These are phyloP conservation scores for Cardinalis cardinalis DNA, from an alignment of 2,113 vertebrate species.

Conservation along the genomic window DNA sequence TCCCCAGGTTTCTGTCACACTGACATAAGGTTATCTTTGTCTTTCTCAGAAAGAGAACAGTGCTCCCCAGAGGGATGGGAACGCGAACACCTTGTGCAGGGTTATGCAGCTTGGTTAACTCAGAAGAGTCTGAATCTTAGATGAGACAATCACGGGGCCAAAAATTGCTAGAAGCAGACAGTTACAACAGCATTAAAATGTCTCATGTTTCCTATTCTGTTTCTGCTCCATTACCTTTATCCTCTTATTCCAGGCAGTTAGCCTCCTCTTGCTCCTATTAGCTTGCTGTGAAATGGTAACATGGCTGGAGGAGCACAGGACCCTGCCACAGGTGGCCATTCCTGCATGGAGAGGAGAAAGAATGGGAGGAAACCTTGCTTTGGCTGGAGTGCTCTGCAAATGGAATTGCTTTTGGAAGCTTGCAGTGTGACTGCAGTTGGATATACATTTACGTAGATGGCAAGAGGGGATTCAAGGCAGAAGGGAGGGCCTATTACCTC, in stretches of 20 bases:
- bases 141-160: not conserved
- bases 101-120: not conserved
- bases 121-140: not conserved
- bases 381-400: not conserved
- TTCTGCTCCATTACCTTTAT: constrained; percentile 10
- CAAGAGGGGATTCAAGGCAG: not conserved
- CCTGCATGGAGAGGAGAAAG: not conserved
- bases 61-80: not conserved
- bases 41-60: not conserved
- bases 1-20: not conserved
- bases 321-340: not conserved
- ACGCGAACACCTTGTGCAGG: not conserved
- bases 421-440: not conserved
- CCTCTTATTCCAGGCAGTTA: constrained; percentile 1
- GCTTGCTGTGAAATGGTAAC: not conserved
- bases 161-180: not conserved
- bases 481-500: not conserved
- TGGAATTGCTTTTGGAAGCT: not conserved
- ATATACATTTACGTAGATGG: not conserved
- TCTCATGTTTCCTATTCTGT: not conserved
- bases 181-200: not conserved
- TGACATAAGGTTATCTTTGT: not conserved
- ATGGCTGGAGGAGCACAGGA: not conserved
- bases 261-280: not conserved
- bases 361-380: not conserved